Base-by-base conservation (phyloP, 2,113 vertebrate genomes). In the Artemisiospiza belli region DNA sequence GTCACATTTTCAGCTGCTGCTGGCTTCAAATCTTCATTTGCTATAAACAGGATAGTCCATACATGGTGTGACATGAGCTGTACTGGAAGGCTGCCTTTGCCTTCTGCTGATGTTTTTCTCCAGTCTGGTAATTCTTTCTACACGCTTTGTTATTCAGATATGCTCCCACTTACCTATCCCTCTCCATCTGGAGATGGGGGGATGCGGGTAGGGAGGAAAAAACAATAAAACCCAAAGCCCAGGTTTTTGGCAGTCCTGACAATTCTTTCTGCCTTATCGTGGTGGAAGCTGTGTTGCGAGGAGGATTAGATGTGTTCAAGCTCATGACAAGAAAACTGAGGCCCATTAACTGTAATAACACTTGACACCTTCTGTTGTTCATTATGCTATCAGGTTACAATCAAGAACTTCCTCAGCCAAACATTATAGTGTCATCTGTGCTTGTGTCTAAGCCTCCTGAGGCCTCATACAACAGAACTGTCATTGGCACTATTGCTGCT, bases 61-160 rank as follows among this genome's bases (percentile, higher is more conserved):
- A 52, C 43, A 84, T 0, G 3, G 73, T 86, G 73, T 82, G 86
- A 87, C 86, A 93, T 64, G 80, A 97, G 90, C 80, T 92, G 52
- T 94, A 92, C 73, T 96, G 94, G 95, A 94, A 94, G 69, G 55
- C 70, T 95, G 94, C 90, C 92, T 81, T 88, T 93, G 93, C 94
- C 93, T 95, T 94, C 93, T 96, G 93, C 73, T 89, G 68, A 54
- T 97, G 90, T 94, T 96, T 97, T 97, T 97, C 76, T 94, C 57
- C 46, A 86, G 51, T 85, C 59, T 80, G 43, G 67, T 81, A 95
- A 96, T 81, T 90, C 87, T 90, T 95, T 96, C 62, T 86, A 31
- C 54, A 64, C 1, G 19, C 88, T 94, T 93, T 89, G 76, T 89
- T 96, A 76, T 92, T 95, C 88, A 43, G 52, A 58, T 72, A 49